Percentiles rank a stretch among this genome's conserved stretches.
phyloP scores from a whole-genome alignment of 1,140 invertebrate genomes.

The Drosophila virilis region DNA sequence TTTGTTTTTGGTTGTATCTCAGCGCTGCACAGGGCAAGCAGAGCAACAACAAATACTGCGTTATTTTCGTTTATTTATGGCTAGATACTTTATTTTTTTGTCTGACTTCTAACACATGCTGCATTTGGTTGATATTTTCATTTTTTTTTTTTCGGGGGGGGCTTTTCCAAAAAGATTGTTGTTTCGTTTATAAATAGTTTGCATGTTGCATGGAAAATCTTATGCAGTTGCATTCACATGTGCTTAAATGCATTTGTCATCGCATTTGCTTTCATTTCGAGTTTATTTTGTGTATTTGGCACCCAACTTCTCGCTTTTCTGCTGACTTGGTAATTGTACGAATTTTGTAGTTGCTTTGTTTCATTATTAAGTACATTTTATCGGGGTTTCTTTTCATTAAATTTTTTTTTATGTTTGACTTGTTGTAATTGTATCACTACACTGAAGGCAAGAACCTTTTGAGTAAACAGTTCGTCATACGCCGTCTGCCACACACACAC shows the following conservation, averaged over 20 bases:
- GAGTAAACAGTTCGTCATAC: constrained; percentile 60
- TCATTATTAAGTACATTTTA: constrained; percentile 42
- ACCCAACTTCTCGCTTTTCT: constrained; percentile 52
- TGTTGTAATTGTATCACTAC: constrained; percentile 73
- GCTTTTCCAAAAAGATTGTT: constrained; percentile 32
- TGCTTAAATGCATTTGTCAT: constrained; percentile 34
- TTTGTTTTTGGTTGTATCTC: constrained; percentile 46
- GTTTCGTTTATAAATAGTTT: constrained; percentile 41
- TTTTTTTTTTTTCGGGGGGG: constrained; percentile 6
- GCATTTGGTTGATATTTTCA: constrained; percentile 17
- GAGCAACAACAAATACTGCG: constrained; percentile 47
- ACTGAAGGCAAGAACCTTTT: constrained; percentile 76
- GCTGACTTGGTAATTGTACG: constrained; percentile 54
- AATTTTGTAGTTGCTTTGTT: constrained; percentile 28
- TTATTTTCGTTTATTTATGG: constrained; percentile 71
- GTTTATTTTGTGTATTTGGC: constrained; percentile 28
- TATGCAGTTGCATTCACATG: constrained; percentile 36
- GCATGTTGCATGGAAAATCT: constrained; percentile 17
- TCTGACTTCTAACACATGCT: constrained; percentile 33
- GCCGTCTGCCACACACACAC: constrained; percentile 17
- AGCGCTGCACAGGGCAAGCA: constrained; percentile 62
- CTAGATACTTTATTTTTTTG: constrained; percentile 47
- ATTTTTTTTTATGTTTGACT: constrained; percentile 36
- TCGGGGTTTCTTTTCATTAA: constrained; percentile 21
- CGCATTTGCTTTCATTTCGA: constrained; percentile 39